Percentiles rank a stretch among this genome's conserved stretches.
Evolutionary conservation across 2,888 invertebrate genomes (phyloP).

Genomic region (Tipula unca): DNA sequence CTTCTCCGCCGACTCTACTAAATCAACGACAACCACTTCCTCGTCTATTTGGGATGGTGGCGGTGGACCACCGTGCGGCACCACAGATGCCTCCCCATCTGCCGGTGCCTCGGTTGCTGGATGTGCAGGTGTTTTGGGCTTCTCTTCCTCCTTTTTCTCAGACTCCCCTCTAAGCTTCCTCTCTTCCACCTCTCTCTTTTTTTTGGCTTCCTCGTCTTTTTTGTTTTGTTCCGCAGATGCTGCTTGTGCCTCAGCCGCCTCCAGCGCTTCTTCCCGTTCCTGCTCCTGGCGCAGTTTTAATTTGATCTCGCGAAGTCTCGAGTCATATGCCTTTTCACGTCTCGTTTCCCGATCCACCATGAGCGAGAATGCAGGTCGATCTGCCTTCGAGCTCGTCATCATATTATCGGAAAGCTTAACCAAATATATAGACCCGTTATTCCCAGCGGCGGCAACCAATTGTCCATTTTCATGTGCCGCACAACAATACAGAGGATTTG

Average conservation of each 20-base stretch:
- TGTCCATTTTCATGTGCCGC: constrained; percentile 56
- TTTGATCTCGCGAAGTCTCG: constrained; percentile 71
- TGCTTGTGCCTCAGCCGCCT: neutral
- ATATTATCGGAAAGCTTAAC: constrained; percentile 66
- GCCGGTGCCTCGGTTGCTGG: no score
- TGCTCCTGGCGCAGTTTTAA: constrained; percentile 42
- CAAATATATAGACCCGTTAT: constrained; percentile 58
- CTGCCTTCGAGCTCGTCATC: constrained; percentile 54
- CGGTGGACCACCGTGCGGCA: neutral
- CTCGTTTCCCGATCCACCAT: constrained; percentile 79
- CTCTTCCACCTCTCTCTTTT: neutral
- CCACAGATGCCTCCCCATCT: neutral
- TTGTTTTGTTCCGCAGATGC: neutral
- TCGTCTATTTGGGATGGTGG: neutral
- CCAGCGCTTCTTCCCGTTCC: neutral
- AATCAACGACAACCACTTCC: neutral
- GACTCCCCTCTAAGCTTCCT: no score
- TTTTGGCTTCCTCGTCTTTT: neutral
- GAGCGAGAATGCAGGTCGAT: constrained; percentile 62
- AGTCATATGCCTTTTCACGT: constrained; percentile 84
- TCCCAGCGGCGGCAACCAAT: constrained; percentile 57
- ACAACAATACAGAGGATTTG: constrained; percentile 60
- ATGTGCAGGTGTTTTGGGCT: no score
- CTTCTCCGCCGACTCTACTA: neutral
- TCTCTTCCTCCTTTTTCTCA: neutral